Percentiles rank a stretch among this genome's conserved stretches.
These are phyloP conservation scores for Mesorhabditis spiculigera DNA, from an alignment of 2,888 invertebrate species.

Conservation along the genomic window DNA sequence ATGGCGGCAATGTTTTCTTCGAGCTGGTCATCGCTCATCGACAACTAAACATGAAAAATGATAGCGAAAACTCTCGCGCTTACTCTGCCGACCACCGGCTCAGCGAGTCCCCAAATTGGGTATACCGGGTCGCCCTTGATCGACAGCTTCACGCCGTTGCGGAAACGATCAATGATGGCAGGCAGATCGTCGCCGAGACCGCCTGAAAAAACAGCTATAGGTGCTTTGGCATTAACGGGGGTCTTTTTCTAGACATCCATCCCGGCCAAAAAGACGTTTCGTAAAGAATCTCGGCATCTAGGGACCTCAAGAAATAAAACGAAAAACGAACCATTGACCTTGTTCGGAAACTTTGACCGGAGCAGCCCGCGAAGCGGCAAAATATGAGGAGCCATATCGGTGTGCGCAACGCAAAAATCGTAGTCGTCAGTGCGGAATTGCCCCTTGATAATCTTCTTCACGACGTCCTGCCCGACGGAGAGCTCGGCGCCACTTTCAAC, in stretches of 20 bases:
- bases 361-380: constrained; percentile 53
- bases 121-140: constrained; percentile 48
- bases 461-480: constrained; percentile 50
- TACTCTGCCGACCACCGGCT: constrained; percentile 50
- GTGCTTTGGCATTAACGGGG: too few relatives aligned
- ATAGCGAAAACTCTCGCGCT: constrained; percentile 7
- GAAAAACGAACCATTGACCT: constrained; percentile 39
- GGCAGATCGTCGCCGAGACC: constrained; percentile 51
- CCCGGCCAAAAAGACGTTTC: too few relatives aligned
- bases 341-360: constrained; percentile 53
- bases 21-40: constrained; percentile 49
- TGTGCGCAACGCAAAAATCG: constrained; percentile 55
- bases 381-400: constrained; percentile 47
- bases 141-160: constrained; percentile 49
- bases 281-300: too few relatives aligned
- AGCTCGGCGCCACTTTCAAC: constrained; percentile 54
- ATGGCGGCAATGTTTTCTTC: constrained; percentile 50
- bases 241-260: too few relatives aligned
- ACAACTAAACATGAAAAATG: constrained; percentile 29
- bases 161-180: constrained; percentile 48
- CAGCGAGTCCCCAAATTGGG: constrained; percentile 51
- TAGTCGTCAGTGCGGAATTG: constrained; percentile 56
- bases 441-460: constrained; percentile 57
- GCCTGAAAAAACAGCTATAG: constrained; percentile 15
- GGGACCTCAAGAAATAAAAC: too few relatives aligned